A percentile compares a stretch with the other conserved stretches of the same genome.
phyloP scores from a whole-genome alignment of 2,797 vertebrate species.

The Oreortyx pictus region DNA sequence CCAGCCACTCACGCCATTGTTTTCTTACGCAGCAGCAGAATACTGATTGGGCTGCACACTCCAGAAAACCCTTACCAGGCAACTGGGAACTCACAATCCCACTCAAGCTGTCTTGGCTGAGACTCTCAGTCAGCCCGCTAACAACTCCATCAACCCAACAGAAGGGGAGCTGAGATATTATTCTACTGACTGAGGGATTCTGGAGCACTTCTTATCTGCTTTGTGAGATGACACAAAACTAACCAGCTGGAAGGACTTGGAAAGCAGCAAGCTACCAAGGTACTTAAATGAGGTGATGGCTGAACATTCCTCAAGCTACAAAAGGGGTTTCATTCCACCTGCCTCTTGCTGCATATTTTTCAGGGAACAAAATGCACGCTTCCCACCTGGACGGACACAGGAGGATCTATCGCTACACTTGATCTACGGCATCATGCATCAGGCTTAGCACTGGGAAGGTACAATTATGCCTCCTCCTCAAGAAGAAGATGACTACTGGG shows the following conservation, averaged over 20 bases:
- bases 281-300: neutral
- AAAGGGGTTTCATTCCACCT: neutral
- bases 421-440: neutral
- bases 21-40: neutral
- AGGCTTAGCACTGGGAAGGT: neutral
- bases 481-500: neutral
- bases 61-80: neutral
- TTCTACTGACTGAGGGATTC: neutral
- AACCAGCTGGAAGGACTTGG: neutral
- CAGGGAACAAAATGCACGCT: neutral
- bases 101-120: neutral
- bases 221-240: neutral
- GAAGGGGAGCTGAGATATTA: neutral
- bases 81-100: neutral
- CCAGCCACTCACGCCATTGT: neutral
- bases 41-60: neutral
- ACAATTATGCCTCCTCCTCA: neutral
- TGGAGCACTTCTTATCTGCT: neutral
- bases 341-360: neutral
- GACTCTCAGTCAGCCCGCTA: neutral
- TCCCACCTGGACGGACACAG: neutral
- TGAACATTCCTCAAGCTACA: neutral
- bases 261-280: rapidly evolving
- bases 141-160: neutral
- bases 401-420: neutral